These are phyloP conservation scores for Xestia rhomboidea DNA, from an alignment of 2,888 invertebrate genomes.

Conservation along the genomic window DNA sequence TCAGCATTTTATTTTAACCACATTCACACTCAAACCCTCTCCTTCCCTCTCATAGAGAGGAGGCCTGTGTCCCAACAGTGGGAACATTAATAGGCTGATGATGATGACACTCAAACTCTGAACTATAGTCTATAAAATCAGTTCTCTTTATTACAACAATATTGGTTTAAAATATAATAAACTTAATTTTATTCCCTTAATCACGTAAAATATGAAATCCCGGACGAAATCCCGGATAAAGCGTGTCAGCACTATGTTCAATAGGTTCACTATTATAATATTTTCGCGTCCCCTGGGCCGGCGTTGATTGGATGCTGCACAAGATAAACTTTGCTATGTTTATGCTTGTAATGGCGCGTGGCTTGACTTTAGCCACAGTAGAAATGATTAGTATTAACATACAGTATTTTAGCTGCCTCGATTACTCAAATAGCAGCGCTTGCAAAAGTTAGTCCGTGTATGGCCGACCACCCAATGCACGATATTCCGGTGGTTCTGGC, in stretches of 20 bases:
- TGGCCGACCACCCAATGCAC: no score
- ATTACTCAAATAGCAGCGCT: no score
- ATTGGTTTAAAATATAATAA: background rate
- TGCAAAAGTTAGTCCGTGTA: no score
- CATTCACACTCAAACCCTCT: background rate
- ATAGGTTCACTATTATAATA: constrained; percentile 71
- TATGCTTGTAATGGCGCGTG: constrained; percentile 72
- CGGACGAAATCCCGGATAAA: constrained; percentile 48
- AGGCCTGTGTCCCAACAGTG: no score
- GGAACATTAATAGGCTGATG: no score
- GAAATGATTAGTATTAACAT: background rate
- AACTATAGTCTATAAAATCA: background rate
- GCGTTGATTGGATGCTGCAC: constrained; percentile 81
- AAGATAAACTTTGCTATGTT: constrained; percentile 76
- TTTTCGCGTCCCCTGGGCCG: constrained; percentile 79
- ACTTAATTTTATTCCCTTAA: constrained; percentile 1
- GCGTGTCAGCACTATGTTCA: constrained; percentile 59
- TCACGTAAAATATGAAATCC: constrained; percentile 28
- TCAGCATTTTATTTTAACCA: background rate
- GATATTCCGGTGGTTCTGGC: no score
- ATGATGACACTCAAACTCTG: background rate
- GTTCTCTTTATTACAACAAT: background rate
- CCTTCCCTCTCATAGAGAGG: no score
- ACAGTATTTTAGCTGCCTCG: background rate
- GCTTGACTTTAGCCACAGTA: constrained; percentile 16